Percentiles rank a stretch among this genome's conserved stretches.
Conservation (phyloP, 1,140 invertebrate species). For the Hylaeus anthracinus region DNA sequence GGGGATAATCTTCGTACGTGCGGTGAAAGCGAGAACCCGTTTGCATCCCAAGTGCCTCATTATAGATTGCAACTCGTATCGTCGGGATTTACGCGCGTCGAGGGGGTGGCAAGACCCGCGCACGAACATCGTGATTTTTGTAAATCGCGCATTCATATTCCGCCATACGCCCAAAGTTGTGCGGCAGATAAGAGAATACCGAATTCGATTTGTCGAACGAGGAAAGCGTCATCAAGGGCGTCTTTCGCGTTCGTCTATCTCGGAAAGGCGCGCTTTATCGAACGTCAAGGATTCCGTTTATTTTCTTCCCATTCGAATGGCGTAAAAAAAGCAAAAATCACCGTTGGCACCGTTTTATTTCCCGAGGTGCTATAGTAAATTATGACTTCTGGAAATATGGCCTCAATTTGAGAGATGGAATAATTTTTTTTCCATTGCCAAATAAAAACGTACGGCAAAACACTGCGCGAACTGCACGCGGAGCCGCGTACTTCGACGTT, state of each 20-base stretch:
- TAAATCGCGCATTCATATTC: conserved; percentile 1
- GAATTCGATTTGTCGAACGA: conserved; percentile 1
- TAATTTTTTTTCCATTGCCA: neutral
- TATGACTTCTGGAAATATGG: too few species aligned
- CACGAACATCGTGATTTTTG: conserved; percentile 1
- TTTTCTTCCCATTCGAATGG: too few species aligned
- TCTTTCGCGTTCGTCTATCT: neutral
- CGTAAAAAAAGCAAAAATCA: too few species aligned
- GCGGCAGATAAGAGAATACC: neutral
- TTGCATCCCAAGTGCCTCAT: conserved; percentile 51
- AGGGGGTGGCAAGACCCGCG: too few species aligned
- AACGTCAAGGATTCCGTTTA: too few species aligned
- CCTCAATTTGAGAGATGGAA: neutral
- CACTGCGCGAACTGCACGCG: too few species aligned
- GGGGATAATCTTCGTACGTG: conserved; percentile 65
- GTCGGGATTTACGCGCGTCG: conserved; percentile 31
- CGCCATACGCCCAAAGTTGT: neutral
- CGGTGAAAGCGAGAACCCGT: conserved; percentile 48
- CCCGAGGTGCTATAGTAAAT: too few species aligned
- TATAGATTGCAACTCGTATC: conserved; percentile 44
- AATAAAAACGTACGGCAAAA: neutral
- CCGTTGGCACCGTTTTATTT: too few species aligned
- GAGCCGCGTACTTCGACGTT: neutral
- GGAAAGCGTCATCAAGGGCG: neutral
- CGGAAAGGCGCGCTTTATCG: neutral